Conservation (phyloP, 2,113 vertebrate genomes). For the Sialia sialis region DNA sequence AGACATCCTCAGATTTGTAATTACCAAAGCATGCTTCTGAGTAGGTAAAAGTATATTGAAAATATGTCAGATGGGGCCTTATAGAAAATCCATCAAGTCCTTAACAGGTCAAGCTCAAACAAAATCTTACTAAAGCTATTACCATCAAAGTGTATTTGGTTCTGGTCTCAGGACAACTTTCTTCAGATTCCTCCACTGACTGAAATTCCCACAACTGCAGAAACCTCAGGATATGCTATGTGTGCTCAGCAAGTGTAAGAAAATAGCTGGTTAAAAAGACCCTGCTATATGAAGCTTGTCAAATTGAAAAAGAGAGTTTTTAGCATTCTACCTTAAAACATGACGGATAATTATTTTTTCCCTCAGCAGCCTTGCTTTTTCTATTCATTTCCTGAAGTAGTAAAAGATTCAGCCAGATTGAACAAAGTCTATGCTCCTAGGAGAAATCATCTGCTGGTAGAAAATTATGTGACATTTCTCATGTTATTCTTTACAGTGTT, state of each 20-base stretch:
- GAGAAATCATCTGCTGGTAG: not conserved
- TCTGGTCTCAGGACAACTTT: not conserved
- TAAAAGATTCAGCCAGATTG: not conserved
- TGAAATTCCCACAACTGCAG: not conserved
- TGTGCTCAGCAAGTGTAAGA: not conserved
- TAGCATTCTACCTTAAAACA: not conserved
- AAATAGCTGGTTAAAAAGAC: not conserved
- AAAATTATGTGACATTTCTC: not conserved
- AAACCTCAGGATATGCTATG: not conserved
- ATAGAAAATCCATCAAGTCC: slow-evolving; percentile 14
- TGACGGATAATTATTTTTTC: not conserved
- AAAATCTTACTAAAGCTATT: slow-evolving; percentile 12
- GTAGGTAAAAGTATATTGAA: not conserved
- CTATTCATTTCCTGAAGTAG: not conserved
- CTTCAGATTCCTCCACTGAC: not conserved
- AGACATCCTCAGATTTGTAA: slow-evolving; percentile 2
- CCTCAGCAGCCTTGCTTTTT: not conserved
- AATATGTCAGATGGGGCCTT: not conserved
- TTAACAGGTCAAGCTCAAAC: slow-evolving; percentile 20
- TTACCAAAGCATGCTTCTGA: not conserved
- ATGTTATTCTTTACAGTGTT: not conserved
- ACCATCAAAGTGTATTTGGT: not conserved
- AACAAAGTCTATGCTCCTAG: not conserved
- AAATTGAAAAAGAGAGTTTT: not conserved
- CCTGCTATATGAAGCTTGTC: not conserved